phyloP scores from a whole-genome alignment of 2,113 vertebrate genomes.

The Spea multiplicata region DNA sequence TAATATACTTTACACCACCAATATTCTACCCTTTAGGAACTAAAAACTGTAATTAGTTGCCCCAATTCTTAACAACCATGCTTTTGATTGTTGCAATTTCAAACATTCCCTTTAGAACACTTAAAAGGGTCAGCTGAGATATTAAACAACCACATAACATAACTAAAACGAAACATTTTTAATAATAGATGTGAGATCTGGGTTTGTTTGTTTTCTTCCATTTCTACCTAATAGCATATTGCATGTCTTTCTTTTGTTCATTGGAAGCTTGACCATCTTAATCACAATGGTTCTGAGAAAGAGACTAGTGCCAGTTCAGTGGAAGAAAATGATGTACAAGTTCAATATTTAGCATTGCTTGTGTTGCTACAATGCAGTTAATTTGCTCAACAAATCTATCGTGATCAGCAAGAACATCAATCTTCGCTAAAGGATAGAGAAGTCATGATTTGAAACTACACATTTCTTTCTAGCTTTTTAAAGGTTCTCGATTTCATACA shows the following conservation, averaged over 20 bases:
- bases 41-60: too few relatives aligned
- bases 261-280: conserved; percentile 4
- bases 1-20: too few relatives aligned
- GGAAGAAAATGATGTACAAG: conserved; percentile 25
- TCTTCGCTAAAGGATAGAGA: not conserved
- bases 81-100: too few relatives aligned
- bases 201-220: not conserved
- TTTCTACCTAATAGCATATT: not conserved
- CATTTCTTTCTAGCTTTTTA: too few relatives aligned
- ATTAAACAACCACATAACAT: not conserved
- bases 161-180: not conserved
- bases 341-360: conserved; percentile 14
- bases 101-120: too few relatives aligned
- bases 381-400: conserved; percentile 35
- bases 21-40: too few relatives aligned
- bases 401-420: conserved; percentile 16
- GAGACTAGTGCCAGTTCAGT: not conserved
- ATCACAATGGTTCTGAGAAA: conserved; percentile 13
- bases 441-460: not conserved
- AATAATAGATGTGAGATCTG: not conserved
- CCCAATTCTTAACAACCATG: too few relatives aligned
- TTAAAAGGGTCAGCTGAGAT: not conserved
- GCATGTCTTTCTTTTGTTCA: not conserved
- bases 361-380: conserved; percentile 1
- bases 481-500: too few relatives aligned